Conservation (phyloP, 2,888 invertebrate genomes). For the Cryptocheilus praepositus region DNA sequence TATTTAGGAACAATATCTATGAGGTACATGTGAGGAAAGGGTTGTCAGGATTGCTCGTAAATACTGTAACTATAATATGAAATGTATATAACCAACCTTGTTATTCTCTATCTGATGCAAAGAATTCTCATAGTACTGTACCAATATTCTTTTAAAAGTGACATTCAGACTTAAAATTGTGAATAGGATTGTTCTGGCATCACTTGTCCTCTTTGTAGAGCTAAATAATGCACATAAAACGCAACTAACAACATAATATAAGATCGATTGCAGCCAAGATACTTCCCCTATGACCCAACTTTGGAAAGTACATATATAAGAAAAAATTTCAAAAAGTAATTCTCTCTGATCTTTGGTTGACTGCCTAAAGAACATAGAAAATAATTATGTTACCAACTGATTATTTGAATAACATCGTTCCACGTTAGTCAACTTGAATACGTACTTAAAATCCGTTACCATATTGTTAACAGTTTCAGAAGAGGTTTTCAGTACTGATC, state of each 20-base stretch:
- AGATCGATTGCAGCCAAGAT: constrained; percentile 79
- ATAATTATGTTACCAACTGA: neutral
- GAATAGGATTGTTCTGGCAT: constrained; percentile 78
- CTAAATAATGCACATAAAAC: constrained; percentile 78
- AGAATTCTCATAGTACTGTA: constrained; percentile 61
- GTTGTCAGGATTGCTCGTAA: neutral
- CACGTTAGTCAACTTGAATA: neutral
- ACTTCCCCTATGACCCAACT: constrained; percentile 80
- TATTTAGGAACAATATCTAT: constrained; percentile 51
- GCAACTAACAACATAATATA: constrained; percentile 78
- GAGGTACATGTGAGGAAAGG: constrained; percentile 5
- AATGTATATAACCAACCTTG: constrained; percentile 55
- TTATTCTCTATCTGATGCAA: constrained; percentile 44
- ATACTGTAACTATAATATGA: neutral
- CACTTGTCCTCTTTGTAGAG: constrained; percentile 77
- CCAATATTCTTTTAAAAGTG: constrained; percentile 75
- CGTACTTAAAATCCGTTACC: constrained; percentile 75
- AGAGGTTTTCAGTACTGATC: constrained; percentile 76
- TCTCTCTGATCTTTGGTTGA: constrained; percentile 78
- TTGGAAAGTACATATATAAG: constrained; percentile 77
- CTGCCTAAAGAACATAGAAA: constrained; percentile 62
- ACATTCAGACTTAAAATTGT: constrained; percentile 76
- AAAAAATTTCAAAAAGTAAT: constrained; percentile 77
- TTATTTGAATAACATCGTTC: neutral
- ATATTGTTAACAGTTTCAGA: constrained; percentile 75